Percentiles rank a stretch among this genome's conserved stretches.
These are phyloP conservation scores for Montipora capitata DNA, from an alignment of 92 coral and sea anemone species.

Conservation along the genomic window DNA sequence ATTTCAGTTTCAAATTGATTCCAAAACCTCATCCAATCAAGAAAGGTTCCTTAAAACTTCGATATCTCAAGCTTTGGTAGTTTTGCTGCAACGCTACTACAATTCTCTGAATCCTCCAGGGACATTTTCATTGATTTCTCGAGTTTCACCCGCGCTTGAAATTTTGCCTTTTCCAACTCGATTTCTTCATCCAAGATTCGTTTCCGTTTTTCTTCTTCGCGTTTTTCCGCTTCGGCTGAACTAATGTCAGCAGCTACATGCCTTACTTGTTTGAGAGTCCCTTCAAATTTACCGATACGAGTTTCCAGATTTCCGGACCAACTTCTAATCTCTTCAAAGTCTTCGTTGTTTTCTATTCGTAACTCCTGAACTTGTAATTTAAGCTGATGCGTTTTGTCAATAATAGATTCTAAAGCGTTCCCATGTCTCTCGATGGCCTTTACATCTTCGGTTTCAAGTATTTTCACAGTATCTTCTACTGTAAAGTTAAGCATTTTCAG, in stretches of 20 bases:
- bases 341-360: conserved; percentile 15
- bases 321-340: conserved; percentile 25
- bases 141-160: neutral
- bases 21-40: conserved; percentile 16
- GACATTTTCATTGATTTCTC: conserved; percentile 10
- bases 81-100: conserved; percentile 5
- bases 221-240: neutral
- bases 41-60: conserved; percentile 14
- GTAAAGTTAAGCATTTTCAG: conserved; percentile 39
- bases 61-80: conserved; percentile 13
- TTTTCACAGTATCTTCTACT: conserved; percentile 1
- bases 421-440: conserved; percentile 24
- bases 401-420: conserved; percentile 22
- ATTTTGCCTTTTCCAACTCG: conserved; percentile 28
- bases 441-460: conserved; percentile 33
- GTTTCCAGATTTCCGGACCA: neutral
- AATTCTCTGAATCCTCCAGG: conserved; percentile 1
- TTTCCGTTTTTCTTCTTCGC: conserved; percentile 35
- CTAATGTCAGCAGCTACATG: conserved; percentile 25
- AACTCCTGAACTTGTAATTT: neutral
- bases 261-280: conserved; percentile 10
- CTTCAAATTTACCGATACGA: neutral
- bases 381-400: conserved; percentile 19
- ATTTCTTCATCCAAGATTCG: conserved; percentile 35
- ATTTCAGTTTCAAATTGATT: conserved; percentile 7